Base-by-base conservation (phyloP, 2,113 vertebrate species). In the Pituophis catenifer region DNA sequence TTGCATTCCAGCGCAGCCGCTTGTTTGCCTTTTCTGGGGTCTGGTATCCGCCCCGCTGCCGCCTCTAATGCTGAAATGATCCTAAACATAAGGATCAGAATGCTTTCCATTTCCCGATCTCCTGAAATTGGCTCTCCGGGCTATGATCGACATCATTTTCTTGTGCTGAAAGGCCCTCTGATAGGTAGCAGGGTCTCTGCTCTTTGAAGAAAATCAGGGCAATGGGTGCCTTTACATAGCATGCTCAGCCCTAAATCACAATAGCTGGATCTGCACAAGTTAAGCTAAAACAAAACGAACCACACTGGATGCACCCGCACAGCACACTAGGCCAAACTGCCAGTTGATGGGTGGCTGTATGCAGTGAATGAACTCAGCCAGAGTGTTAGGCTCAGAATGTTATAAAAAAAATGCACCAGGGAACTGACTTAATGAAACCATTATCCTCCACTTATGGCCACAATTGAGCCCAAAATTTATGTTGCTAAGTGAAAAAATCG, bases 141-240 rank as follows among this genome's bases (percentile, higher is more conserved):
- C 13, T 75, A 15, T 33, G n/a, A 12, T 65, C 3, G 9, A 29
- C 10, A 3, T 24, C 10, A 11, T 9, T 29, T 65, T 29, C 11
- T 24, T 62, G 24, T 62, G 59, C 24, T 26, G 59, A 62, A 26
- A n/a, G 62, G 62, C 29, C 2, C 29, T 75, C 65, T 17, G 5
- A 75, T 48, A 86, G 23, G 65, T n/a, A 29, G 62, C 55, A 70
- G 91, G 92, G 92, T 65, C 81, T 65, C 65, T 3, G 10, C 52
- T 62, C 54, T 70, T 91, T 92, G 94, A 94, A 70, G 52, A 70
- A 52, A 92, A 88, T 85, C 55, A 87, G 26, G 62, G 62, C 62
- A n/a, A 2, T n/a, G 62, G 29, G 10, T n/a, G 62, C 26, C 62
- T 65, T 65, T 13, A 13, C 62, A 65, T n/a, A 65, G 11, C 26